Percentiles rank a stretch among this genome's conserved stretches.
Evolutionary conservation across 2,888 invertebrate genomes (phyloP).

Genomic region (Philopedon plagiatum): DNA sequence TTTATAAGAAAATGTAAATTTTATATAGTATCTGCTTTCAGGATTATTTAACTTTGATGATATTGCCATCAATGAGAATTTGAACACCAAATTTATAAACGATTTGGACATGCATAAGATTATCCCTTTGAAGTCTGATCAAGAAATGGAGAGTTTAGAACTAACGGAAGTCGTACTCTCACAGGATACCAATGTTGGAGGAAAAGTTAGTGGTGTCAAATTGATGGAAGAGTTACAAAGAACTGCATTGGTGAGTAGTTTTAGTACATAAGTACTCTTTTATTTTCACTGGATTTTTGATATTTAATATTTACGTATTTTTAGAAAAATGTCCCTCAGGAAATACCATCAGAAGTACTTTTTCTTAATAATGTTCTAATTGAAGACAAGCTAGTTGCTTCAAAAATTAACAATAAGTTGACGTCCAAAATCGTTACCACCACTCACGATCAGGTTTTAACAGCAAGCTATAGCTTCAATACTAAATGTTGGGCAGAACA

Average conservation of each 20-base stretch:
- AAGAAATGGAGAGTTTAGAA: conserved; percentile 66
- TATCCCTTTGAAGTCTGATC: conserved; percentile 69
- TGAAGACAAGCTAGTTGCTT: conserved; percentile 51
- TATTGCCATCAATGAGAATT: conserved; percentile 66
- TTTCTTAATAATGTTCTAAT: conserved; percentile 66
- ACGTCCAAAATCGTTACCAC: conserved; percentile 66
- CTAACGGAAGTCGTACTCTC: conserved; percentile 64
- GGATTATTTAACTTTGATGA: conserved; percentile 67
- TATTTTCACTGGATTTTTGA: too few relatives aligned
- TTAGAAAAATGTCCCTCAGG: conserved; percentile 63
- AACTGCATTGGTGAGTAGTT: conserved; percentile 70
- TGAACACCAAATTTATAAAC: conserved; percentile 69
- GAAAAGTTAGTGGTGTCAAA: conserved; percentile 68
- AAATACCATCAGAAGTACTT: conserved; percentile 66
- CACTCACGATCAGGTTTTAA: conserved; percentile 63
- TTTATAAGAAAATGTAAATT: not conserved
- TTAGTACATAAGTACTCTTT: too few relatives aligned
- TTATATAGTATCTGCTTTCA: conserved; percentile 58
- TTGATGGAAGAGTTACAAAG: conserved; percentile 69
- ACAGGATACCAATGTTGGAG: conserved; percentile 60
- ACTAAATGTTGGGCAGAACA: conserved; percentile 56
- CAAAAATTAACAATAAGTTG: conserved; percentile 65
- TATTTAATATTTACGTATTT: conserved; percentile 40
- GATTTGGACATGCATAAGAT: conserved; percentile 67
- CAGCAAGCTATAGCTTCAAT: conserved; percentile 62